These are phyloP conservation scores for Scleropages formosus DNA, from an alignment of 2,797 vertebrate genomes.

Conservation along the genomic window DNA sequence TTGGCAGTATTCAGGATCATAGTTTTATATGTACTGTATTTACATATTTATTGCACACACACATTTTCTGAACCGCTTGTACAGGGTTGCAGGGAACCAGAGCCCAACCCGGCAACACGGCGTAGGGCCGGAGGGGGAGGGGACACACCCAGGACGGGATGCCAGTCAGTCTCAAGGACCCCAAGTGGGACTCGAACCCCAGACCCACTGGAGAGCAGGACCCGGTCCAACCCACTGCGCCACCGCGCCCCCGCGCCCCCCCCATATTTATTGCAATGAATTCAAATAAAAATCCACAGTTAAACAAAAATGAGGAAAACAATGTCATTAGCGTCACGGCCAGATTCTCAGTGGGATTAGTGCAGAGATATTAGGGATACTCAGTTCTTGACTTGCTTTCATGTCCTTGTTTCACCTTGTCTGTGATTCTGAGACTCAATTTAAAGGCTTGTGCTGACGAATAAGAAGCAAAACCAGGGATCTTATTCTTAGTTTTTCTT, in stretches of 20 bases:
- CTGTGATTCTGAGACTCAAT: neutral
- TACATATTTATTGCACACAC: too few species aligned
- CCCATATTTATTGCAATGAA: neutral
- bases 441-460: neutral
- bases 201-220: too few species aligned
- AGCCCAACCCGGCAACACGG: too few species aligned
- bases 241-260: too few species aligned
- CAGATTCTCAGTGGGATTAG: slow-evolving; percentile 2
- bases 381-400: neutral
- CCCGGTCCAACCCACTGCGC: too few species aligned
- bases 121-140: too few species aligned
- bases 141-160: too few species aligned
- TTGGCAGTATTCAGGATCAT: neutral
- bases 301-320: too few species aligned
- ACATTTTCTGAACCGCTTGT: too few species aligned
- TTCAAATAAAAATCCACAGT: neutral
- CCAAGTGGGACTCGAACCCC: too few species aligned
- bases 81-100: too few species aligned
- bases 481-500: neutral
- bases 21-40: neutral
- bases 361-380: neutral
- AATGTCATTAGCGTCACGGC: neutral
- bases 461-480: slow-evolving; percentile 8
- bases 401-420: slow-evolving; percentile 19
- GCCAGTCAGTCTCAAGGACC: too few species aligned